Evolutionary conservation across 2,113 vertebrate species (phyloP), one percentile per base, ranked within the genome.

Genomic region (Polypterus bichir): DNA sequence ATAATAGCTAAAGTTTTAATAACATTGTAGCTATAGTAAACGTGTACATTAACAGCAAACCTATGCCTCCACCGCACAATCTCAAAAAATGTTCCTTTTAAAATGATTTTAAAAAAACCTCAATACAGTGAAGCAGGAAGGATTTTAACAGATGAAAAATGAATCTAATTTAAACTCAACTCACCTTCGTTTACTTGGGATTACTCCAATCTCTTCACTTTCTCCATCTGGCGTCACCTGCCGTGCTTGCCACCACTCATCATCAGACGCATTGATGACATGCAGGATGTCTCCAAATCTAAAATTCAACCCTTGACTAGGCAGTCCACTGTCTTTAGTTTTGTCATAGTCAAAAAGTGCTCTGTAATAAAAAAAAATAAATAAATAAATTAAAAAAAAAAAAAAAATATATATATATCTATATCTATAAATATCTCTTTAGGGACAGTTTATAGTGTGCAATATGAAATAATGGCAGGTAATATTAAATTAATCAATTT

Each of bases 261-360:
- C 88, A 62, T 90, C 88, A 49, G 88, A 89, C 62, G 88, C 88
- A 66, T 90, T 90, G 67, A 90, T 80, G 60, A 90, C 88, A 44
- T 90, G 87, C n/a, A 90, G 86, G 58, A 90, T 88, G 63, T 89
- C 83, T 0, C 88, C 88, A 71, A 90, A 90, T 64, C 75, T 83
- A 74, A 90, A 90, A 67, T 89, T 86, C 65, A 90, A 2, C n/a
- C 88, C 88, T 65, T 90, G 88, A 77, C 88, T 90, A 0, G 87
- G 88, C 71, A 90, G 88, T 64, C 88, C 88, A 0, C 88, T 90
- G 59, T 90, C 88, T 76, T 88, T 90, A 65, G 83, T 87, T 72
- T 87, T 88, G 77, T 90, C 88, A 62, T 90, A 90, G 76, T 90
- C 88, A 78, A 90, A 90, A 52, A 90, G 85, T 44, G 88, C 88